Evolutionary conservation across 2,888 invertebrate genomes (phyloP).

Genomic region (Crepidodera aurea): DNA sequence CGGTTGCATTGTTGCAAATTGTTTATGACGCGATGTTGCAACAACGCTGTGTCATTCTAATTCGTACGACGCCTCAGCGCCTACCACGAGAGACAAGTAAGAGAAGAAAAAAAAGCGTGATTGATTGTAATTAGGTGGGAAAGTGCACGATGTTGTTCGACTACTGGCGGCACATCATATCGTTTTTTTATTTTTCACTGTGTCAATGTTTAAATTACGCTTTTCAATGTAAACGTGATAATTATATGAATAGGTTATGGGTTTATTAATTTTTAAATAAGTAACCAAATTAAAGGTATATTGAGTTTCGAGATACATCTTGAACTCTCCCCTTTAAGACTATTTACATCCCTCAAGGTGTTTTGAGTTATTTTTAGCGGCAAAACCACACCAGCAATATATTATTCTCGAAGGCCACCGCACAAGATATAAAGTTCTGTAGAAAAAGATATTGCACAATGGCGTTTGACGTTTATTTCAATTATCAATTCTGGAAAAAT

Average conservation of each 20-base stretch:
- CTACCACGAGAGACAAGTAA: no score
- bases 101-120: no score
- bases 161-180: no score
- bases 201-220: no score
- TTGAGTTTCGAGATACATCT: no score
- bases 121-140: no score
- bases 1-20: conserved; percentile 28
- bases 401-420: not conserved
- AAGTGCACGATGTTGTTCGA: no score
- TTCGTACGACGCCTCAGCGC: not conserved
- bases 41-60: conserved; percentile 8
- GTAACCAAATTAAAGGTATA: no score
- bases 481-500: conserved; percentile 34
- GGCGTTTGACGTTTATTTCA: conserved; percentile 33
- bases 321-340: not conserved
- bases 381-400: conserved; percentile 1
- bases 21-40: conserved; percentile 25
- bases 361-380: conserved; percentile 3
- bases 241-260: no score
- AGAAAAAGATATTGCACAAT: conserved; percentile 34
- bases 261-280: no score
- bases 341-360: not conserved
- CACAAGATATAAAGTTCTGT: not conserved
- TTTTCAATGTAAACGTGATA: no score
- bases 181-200: no score